Base-by-base conservation (phyloP, 2,888 invertebrate species). In the Neria commutata region DNA sequence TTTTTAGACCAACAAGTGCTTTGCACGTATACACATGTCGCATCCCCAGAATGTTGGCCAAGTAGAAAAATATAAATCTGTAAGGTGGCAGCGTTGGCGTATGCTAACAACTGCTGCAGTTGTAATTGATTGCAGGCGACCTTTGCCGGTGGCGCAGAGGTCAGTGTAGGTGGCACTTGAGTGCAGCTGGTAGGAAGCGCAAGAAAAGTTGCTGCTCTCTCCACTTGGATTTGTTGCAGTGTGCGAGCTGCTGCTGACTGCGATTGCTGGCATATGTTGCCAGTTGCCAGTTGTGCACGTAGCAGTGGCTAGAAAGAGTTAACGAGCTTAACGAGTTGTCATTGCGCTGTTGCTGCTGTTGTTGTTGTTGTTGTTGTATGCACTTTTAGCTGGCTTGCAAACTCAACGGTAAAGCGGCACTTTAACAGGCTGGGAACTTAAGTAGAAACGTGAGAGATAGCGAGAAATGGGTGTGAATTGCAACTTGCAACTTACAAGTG, bases 251-350 rank as follows among this genome's bases (percentile, higher is more conserved):
- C 10, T 11, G n/a, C 10, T n/a, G 37, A 11, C n/a, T 14, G n/a
- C 16, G n/a, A 37, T 4, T n/a, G 37, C 37, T 37, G n/a, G n/a
- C n/a, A n/a, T 6, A 4, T 37, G 37, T n/a, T n/a, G 37, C 37
- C 16, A 8, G 37, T n/a, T 37, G 37, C 6, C 11, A n/a, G 6
- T 8, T 29, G 11, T 29, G 29, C 29, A 29, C 29, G 6, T 50
- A 56, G 25, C 17, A 52, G 56, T 58, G 54, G 58, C 60, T 57
- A 60, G 58, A 60, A 54, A 60, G 42, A 63, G 60, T 56, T 63
- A 56, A 56, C 47, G n/a, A 54, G 54, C 60, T 53, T 63, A 63
- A 63, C 56, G 56, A 61, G 58, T 63, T 63, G 60, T 60, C 58
- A 56, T 58, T 40, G n/a, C 25, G 29, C 6, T 8, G 6, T n/a